phyloP scores from a whole-genome alignment of 2,888 invertebrate genomes.

The Drosophila testacea region DNA sequence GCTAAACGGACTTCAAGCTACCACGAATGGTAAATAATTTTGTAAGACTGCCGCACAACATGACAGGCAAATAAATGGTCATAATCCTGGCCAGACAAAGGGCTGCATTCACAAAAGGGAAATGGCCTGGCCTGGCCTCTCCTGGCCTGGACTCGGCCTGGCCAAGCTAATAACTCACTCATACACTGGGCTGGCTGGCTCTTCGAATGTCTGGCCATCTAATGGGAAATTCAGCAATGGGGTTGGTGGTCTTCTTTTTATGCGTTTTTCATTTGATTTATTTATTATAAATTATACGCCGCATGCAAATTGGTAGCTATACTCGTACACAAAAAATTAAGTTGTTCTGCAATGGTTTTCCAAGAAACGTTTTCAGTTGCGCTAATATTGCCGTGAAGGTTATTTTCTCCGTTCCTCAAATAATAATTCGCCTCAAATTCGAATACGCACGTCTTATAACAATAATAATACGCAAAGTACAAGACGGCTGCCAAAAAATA shows the following conservation, averaged over 20 bases:
- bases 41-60: conserved; percentile 53
- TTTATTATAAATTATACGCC: conserved; percentile 71
- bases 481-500: conserved; percentile 41
- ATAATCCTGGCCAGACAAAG: conserved; percentile 76
- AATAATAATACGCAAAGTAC: conserved; percentile 47
- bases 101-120: conserved; percentile 55
- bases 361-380: conserved; percentile 60
- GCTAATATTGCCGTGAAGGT: conserved; percentile 37
- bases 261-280: conserved; percentile 78
- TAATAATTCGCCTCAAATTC: conserved; percentile 78
- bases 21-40: conserved; percentile 52
- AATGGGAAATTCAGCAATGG: conserved; percentile 26
- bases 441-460: conserved; percentile 75
- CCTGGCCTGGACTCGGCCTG: neutral
- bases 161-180: conserved; percentile 61
- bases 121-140: conserved; percentile 15
- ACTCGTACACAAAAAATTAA: conserved; percentile 52
- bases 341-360: conserved; percentile 72
- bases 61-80: conserved; percentile 77
- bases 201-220: conserved; percentile 41
- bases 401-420: conserved; percentile 46
- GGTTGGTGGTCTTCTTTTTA: conserved; percentile 55
- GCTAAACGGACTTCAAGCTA: conserved; percentile 27
- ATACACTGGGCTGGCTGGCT: conserved; percentile 18
- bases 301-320: conserved; percentile 72